Base-by-base conservation (phyloP, 1,140 invertebrate genomes). In the Drosophila guanche region DNA sequence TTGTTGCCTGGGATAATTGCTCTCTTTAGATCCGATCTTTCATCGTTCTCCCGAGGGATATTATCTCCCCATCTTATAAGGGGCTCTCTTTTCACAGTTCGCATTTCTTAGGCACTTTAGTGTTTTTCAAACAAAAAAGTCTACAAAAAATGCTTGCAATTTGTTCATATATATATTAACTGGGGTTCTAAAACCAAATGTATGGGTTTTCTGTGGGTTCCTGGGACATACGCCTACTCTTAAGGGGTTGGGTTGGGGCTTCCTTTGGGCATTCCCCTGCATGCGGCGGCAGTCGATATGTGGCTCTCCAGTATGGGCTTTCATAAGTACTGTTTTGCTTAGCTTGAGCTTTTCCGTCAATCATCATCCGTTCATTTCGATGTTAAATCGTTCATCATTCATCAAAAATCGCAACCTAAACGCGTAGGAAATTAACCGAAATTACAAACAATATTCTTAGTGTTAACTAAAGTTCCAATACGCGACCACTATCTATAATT, bases 101-200 rank as follows among this genome's bases (percentile, higher is more conserved):
- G 68, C 51, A 58, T 67, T 83, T 85, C 40, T 37, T 67, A 84
- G 80, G 80, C 80, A 84, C 80, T 85, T 85, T 52, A 66, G 73
- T 85, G 80, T 86, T 86, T 84, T 67, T 76, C 56, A 81, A 83
- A 85, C 81, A 62, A 69, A 86, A 85, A 85, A 86, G 80, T 57
- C 40, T 52, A 72, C 70, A 71, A 65, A 55, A 57, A 52, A 25
- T 33, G 6, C 5, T 45, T 47, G 6, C 8, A 16, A 25, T 48
- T 27, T 52, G 8, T 52, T 12, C n/a, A n/a, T 72, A 50, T 51
- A 60, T 66, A 61, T 69, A 58, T 57, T 84, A 73, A 83, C 79
- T 83, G 79, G 79, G 67, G 55, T 53, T 12, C 33, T 37, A 12
- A 12, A 0, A 10, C 4, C 33, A 37, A 12, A 37, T 37, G 1